Base-by-base conservation (phyloP, 1,140 invertebrate genomes). In the Drosophila biarmipes region DNA sequence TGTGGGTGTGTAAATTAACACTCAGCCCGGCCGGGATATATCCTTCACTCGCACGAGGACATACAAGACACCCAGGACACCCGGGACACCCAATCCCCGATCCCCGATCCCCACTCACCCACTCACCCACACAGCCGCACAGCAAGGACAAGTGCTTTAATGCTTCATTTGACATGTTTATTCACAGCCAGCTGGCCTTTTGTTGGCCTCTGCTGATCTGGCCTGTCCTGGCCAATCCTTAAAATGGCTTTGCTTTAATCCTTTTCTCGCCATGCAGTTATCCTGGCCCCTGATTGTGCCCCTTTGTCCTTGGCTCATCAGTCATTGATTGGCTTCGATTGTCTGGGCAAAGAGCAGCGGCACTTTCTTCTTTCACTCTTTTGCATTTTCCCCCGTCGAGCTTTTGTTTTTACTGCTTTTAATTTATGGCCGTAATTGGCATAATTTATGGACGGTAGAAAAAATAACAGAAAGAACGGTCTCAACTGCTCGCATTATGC, bases 91-190 rank as follows among this genome's bases (percentile, higher is more conserved):
- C 38, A 43, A 43, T 19, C n/a, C 5, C 27, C 27, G n/a, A n/a
- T n/a, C n/a, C n/a, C n/a, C n/a, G n/a, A n/a, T n/a, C n/a, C n/a
- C n/a, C 38, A 43, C 19, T 19, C 38, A 15, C n/a, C n/a, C 38
- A 43, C 19, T 19, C 24, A 37, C 51, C 19, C 51, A 42, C 35
- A 35, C 38, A 38, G 31, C 29, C 27, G 53, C 58, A 73, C 37
- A 56, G 45, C 66, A 85, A 85, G 77, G 73, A 85, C 80, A 85
- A 85, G 80, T 85, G 80, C 80, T 85, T 85, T 85, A 78, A 85
- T 85, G 80, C 80, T 85, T 85, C 80, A 85, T 86, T 85, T 85
- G 81, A 63, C 81, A 73, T 85, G 80, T 85, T 85, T 86, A 85
- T 85, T 85, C 81, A 80, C 77, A 84, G 80, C 76, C 80, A 75